phyloP scores from a whole-genome alignment of 2,888 invertebrate species.

The Sclerodermus sp. region DNA sequence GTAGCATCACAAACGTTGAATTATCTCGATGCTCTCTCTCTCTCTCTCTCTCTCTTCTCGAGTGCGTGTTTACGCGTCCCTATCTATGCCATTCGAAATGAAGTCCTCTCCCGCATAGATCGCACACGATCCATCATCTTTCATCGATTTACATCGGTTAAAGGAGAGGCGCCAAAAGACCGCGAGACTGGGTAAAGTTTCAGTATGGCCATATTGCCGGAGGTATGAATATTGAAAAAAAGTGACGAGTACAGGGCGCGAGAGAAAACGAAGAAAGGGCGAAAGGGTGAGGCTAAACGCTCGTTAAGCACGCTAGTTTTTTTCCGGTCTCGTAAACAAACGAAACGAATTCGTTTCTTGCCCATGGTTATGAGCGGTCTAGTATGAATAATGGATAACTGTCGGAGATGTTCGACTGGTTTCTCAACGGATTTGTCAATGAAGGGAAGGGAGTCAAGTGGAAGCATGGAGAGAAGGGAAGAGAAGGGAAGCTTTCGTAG shows the following conservation, averaged over 20 bases:
- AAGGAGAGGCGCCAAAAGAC: no score
- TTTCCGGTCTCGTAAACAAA: conserved; percentile 19
- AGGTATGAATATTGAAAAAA: not conserved
- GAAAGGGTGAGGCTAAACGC: conserved; percentile 9
- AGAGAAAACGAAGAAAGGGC: not conserved
- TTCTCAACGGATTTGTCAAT: no score
- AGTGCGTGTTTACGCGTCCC: no score
- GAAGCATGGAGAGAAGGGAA: not conserved
- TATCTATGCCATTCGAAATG: no score
- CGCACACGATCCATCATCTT: no score
- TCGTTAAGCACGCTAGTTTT: conserved; percentile 31
- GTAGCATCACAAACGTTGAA: no score
- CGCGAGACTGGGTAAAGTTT: no score
- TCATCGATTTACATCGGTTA: no score
- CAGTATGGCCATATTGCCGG: not conserved
- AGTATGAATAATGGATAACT: conserved; percentile 35
- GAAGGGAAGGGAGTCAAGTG: no score
- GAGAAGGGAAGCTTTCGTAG: not conserved
- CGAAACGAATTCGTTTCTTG: conserved; percentile 27
- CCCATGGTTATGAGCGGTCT: conserved; percentile 8
- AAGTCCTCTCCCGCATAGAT: no score
- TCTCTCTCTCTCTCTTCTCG: no score
- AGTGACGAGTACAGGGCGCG: not conserved
- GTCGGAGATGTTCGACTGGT: conserved; percentile 23
- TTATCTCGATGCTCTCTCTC: no score